These are phyloP conservation scores for Mycteria americana DNA, from an alignment of 2,797 vertebrate species.

Conservation along the genomic window DNA sequence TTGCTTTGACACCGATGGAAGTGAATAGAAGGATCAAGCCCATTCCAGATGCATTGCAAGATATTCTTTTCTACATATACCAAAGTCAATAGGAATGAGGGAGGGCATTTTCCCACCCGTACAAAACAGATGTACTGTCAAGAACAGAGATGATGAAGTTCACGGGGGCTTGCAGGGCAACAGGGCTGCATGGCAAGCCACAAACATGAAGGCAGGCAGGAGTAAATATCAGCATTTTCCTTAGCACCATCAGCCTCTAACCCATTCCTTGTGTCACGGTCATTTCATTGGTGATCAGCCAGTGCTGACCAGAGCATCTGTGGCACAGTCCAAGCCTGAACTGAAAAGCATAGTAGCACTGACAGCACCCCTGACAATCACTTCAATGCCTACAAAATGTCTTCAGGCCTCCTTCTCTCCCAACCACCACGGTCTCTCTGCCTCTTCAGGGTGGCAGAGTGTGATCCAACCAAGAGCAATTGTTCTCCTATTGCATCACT, in stretches of 20 bases:
- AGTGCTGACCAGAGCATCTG: background rate
- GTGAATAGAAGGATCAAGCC: background rate
- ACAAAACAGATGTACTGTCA: background rate
- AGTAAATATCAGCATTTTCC: background rate
- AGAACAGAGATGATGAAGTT: background rate
- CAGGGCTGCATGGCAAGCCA: background rate
- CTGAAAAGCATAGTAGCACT: background rate
- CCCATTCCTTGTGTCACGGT: background rate
- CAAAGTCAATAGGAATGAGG: background rate
- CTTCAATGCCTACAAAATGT: background rate
- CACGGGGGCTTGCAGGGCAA: accelerated
- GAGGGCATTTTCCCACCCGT: background rate
- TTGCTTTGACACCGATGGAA: background rate
- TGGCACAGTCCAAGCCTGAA: background rate
- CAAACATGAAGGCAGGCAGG: background rate
- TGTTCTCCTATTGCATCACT: background rate
- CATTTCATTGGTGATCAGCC: background rate
- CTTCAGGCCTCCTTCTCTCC: background rate
- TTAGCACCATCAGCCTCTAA: background rate
- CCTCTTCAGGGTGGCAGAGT: background rate
- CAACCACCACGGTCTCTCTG: background rate
- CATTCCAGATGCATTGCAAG: background rate
- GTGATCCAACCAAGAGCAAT: background rate
- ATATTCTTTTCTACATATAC: background rate
- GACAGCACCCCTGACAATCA: accelerated